Percentiles rank a stretch among this genome's conserved stretches.
Evolutionary conservation across 2,113 vertebrate genomes (phyloP).

Genomic region (Phainopepla nitens): DNA sequence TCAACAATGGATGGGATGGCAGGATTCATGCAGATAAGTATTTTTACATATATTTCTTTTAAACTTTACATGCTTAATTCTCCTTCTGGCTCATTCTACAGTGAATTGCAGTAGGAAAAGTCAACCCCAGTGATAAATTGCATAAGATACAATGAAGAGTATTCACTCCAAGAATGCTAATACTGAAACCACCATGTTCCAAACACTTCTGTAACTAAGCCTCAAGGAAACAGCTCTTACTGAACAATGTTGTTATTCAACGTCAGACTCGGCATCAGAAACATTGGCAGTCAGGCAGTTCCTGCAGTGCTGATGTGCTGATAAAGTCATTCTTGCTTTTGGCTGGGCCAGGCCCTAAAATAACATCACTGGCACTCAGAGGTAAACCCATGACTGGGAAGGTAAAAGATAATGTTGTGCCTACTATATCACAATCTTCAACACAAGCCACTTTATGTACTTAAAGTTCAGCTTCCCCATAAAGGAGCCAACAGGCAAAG

Average conservation of each 20-base stretch:
- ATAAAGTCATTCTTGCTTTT: not conserved
- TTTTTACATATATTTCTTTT: not conserved
- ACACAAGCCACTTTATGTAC: not conserved
- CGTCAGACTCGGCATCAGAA: not conserved
- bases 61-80: not conserved
- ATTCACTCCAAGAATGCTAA: constrained; percentile 9
- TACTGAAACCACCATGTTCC: not conserved
- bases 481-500: not conserved
- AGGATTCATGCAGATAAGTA: not conserved
- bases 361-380: not conserved
- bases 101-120: not conserved
- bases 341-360: not conserved
- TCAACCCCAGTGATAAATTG: not conserved
- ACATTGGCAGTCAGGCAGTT: not conserved
- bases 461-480: not conserved
- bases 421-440: not conserved
- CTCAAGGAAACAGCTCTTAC: not conserved
- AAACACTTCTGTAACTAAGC: not conserved
- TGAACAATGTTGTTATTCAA: not conserved
- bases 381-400: not conserved
- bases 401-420: not conserved
- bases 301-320: not conserved
- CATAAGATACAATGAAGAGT: not conserved
- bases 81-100: not conserved
- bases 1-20: not conserved